A percentile compares a stretch with the other conserved stretches of the same genome.
Conservation (phyloP, 2,888 invertebrate species). For the Embidobia sp. region DNA sequence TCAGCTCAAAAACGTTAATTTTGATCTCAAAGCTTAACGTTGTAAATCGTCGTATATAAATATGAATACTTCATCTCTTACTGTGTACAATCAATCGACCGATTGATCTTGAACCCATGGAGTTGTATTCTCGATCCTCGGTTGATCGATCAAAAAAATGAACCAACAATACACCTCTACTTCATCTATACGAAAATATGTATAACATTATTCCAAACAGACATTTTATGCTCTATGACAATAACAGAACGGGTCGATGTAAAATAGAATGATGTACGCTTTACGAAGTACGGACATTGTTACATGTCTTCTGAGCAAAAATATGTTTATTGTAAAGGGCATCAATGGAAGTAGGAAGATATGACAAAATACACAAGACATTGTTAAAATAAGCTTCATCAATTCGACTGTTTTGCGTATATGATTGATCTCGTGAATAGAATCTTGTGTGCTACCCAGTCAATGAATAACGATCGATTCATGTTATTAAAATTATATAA, state of each 20-base stretch:
- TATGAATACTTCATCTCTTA: slow-evolving; percentile 36
- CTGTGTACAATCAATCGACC: slow-evolving; percentile 6
- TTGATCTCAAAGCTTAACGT: slow-evolving; percentile 28
- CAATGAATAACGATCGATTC: too few species aligned
- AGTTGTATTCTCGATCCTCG: background rate
- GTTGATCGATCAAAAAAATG: slow-evolving; percentile 2
- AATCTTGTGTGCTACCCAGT: slow-evolving; percentile 48
- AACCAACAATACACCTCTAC: slow-evolving; percentile 13
- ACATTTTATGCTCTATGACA: slow-evolving; percentile 39
- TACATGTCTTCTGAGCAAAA: slow-evolving; percentile 61
- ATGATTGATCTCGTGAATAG: slow-evolving; percentile 28
- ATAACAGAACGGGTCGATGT: slow-evolving; percentile 45
- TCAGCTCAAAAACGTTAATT: slow-evolving; percentile 29
- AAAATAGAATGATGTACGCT: slow-evolving; percentile 36
- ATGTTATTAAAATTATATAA: too few species aligned
- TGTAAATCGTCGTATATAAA: slow-evolving; percentile 35
- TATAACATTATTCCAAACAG: slow-evolving; percentile 39
- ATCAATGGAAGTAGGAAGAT: slow-evolving; percentile 56
- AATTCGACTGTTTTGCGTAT: slow-evolving; percentile 31
- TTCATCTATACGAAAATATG: slow-evolving; percentile 37
- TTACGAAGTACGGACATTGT: slow-evolving; percentile 37
- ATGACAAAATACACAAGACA: slow-evolving; percentile 49
- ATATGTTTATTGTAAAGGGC: slow-evolving; percentile 42
- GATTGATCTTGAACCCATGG: too few species aligned
- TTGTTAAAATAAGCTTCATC: slow-evolving; percentile 50